Evolutionary conservation across 1,140 invertebrate genomes (phyloP), one percentile per base, ranked within the genome.

Genomic region (Ganaspis sp.): DNA sequence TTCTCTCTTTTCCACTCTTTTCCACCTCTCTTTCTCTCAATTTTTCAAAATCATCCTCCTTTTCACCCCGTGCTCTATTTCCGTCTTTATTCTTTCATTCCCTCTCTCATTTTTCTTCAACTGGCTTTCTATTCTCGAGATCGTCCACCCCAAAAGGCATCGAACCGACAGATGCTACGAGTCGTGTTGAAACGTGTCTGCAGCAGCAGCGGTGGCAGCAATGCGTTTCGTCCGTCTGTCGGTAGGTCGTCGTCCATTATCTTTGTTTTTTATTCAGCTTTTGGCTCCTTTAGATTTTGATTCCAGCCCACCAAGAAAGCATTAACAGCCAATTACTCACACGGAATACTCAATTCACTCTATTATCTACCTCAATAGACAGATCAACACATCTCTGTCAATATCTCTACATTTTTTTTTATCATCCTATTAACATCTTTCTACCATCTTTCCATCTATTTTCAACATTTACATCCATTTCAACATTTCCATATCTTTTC

Each of bases 121-220:
- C 78, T 54, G 73, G 38, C 70, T 76, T 76, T 78, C 69, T 80
- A 23, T 71, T 73, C 23, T 2, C 73, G 37, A 78, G 79, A 83
- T 83, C 77, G 79, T 76, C 75, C 76, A 77, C 76, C 45, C 38
- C 64, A 73, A 76, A 76, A 75, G 34, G 26, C 73, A 53, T 72
- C 38, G 72, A 80, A 75, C 79, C 79, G 85, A 83, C 83, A 88
- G 86, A 87, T 87, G 84, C 82, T 79, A 71, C 53, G 45, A 69
- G 40, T 69, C 71, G 75, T 72, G 72, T 69, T 78, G 21, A 19
- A 49, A 72, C 42, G 70, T 49, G 70, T 72, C 70, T 72, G 40
- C 73, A 17, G 45, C 70, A 54, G 34, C 76, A 19, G 19, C 15
- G 11, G 12, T 69, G 17, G n/a, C 38, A 8, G 76, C 74, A 77